phyloP scores from a whole-genome alignment of 2,113 vertebrate species.

The Stigmatopora argus region DNA sequence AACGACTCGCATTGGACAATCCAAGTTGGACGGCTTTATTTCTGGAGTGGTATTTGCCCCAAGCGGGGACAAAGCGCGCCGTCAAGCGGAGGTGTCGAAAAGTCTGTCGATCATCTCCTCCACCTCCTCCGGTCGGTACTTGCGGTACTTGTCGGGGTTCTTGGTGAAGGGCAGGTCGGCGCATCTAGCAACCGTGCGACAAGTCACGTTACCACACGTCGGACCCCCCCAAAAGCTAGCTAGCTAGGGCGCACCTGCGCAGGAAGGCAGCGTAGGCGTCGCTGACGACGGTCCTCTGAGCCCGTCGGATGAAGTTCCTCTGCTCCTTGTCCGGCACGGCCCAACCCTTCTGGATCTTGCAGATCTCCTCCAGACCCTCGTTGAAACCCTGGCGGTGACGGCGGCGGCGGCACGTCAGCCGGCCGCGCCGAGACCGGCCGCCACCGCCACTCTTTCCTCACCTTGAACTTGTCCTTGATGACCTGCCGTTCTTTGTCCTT shows the following conservation, averaged over 20 bases:
- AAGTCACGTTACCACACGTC: no score
- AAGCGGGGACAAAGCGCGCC: not conserved
- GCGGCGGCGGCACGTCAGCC: no score
- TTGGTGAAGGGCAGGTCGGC: conserved; percentile 90
- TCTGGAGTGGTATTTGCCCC: no score
- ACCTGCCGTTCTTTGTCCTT: conserved; percentile 96
- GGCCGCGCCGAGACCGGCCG: no score
- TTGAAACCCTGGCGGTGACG: conserved; percentile 83
- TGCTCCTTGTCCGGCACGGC: conserved; percentile 91
- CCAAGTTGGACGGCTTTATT: no score
- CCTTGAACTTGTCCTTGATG: conserved; percentile 98
- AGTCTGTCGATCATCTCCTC: conserved; percentile 94
- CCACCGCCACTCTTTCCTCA: conserved; percentile 47
- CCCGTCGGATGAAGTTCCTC: conserved; percentile 82
- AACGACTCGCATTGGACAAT: no score
- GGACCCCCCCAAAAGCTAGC: no score
- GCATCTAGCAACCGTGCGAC: conserved; percentile 66
- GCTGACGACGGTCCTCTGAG: conserved; percentile 85
- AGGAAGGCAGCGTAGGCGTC: conserved; percentile 84
- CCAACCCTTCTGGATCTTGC: conserved; percentile 96
- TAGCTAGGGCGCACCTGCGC: conserved; percentile 70
- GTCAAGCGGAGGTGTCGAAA: conserved; percentile 91
- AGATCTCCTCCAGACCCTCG: conserved; percentile 90
- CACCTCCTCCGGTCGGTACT: conserved; percentile 89
- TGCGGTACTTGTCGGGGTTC: conserved; percentile 94